Evolutionary conservation across 2,113 vertebrate genomes (phyloP).

Genomic region (Aspiorhynchus laticeps): DNA sequence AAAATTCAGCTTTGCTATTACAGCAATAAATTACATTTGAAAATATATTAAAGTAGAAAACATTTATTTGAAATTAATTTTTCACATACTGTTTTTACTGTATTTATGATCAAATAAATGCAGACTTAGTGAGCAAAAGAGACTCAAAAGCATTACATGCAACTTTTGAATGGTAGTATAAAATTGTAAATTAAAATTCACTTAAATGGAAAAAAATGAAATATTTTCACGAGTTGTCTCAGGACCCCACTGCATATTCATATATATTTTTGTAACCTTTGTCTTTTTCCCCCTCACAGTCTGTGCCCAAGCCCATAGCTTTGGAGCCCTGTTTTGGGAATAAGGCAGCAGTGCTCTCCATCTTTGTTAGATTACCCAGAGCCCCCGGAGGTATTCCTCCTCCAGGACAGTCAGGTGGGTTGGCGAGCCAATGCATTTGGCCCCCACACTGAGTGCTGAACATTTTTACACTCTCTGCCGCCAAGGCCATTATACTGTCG

Average conservation of each 20-base stretch:
- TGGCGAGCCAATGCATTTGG: not conserved
- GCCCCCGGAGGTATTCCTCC: constrained; percentile 93
- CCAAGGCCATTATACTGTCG: not conserved
- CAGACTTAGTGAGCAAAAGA: no score
- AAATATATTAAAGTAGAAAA: not conserved
- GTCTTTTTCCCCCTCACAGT: constrained; percentile 71
- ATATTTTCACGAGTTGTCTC: not conserved
- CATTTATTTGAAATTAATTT: not conserved
- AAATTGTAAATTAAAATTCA: not conserved
- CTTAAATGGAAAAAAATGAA: not conserved
- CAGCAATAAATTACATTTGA: not conserved
- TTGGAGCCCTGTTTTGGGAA: constrained; percentile 97
- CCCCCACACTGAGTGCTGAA: constrained; percentile 3
- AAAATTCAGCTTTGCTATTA: not conserved
- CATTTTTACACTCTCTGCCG: constrained; percentile 7
- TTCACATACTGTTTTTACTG: not conserved
- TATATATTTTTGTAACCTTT: not conserved
- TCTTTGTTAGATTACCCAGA: constrained; percentile 93
- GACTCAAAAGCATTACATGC: no score
- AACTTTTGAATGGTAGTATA: not conserved
- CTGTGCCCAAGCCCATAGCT: constrained; percentile 94
- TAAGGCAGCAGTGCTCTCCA: constrained; percentile 96
- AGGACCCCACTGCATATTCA: no score
- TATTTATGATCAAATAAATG: no score
- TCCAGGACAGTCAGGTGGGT: constrained; percentile 94